phyloP scores from a whole-genome alignment of 2,797 vertebrate species.

The Botia almorhae region DNA sequence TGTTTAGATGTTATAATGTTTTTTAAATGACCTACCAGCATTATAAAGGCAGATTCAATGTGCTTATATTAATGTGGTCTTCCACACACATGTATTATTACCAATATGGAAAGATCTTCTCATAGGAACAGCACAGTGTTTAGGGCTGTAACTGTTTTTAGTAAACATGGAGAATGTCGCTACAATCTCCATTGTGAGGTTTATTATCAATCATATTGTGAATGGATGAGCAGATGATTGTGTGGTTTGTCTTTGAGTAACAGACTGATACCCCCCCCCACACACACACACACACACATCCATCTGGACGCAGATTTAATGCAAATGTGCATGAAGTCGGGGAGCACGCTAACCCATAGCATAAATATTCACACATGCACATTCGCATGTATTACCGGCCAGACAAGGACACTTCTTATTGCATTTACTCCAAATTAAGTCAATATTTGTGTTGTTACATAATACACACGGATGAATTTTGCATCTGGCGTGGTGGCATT shows the following conservation, averaged over 20 bases:
- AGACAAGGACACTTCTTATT: constrained; percentile 67
- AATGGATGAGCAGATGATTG: constrained; percentile 20
- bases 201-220: constrained; percentile 1
- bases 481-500: constrained; percentile 43
- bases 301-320: constrained; percentile 61
- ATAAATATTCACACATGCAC: constrained; percentile 66
- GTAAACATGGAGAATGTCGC: not conserved
- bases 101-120: no score
- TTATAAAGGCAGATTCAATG: not conserved
- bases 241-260: constrained; percentile 39
- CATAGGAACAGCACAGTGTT: not conserved
- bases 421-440: constrained; percentile 67
- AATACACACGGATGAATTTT: constrained; percentile 64
- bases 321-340: constrained; percentile 62
- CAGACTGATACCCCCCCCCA: constrained; percentile 29
- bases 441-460: constrained; percentile 65
- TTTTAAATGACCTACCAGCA: not conserved
- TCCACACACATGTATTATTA: no score
- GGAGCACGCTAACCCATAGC: constrained; percentile 39
- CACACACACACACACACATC: constrained; percentile 13
- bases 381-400: constrained; percentile 58
- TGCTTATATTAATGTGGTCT: not conserved
- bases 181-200: not conserved
- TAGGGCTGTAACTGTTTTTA: not conserved
- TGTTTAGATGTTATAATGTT: not conserved